A percentile compares a stretch with the other conserved stretches of the same genome.
Evolutionary conservation across 2,797 vertebrate species (phyloP).

Genomic region (Acipenser ruthenus): DNA sequence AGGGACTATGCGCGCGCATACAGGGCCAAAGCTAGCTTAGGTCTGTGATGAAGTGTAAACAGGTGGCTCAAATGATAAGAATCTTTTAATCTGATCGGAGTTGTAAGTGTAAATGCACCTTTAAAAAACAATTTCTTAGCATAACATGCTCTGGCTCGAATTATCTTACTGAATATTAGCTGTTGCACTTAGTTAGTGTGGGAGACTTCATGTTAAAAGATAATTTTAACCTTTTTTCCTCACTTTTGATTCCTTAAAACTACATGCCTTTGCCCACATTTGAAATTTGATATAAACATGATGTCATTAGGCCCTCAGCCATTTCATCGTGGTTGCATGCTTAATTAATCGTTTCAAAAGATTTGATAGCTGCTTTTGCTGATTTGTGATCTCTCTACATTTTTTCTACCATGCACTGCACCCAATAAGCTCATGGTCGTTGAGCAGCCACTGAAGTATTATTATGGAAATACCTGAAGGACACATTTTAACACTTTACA

Average conservation of each 20-base stretch:
- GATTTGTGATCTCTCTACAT: constrained; percentile 42
- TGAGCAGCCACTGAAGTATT: constrained; percentile 39
- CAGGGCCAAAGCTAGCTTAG: too few relatives aligned
- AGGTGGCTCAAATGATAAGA: too few relatives aligned
- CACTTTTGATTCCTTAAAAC: constrained; percentile 6
- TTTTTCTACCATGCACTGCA: constrained; percentile 23
- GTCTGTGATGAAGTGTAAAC: too few relatives aligned
- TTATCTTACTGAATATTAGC: too few relatives aligned
- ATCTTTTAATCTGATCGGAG: too few relatives aligned
- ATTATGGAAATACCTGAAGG: constrained; percentile 41
- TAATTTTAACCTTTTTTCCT: neutral
- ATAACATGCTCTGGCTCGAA: too few relatives aligned
- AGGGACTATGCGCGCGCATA: too few relatives aligned
- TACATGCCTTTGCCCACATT: constrained; percentile 12
- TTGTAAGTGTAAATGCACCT: too few relatives aligned
- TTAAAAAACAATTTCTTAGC: too few relatives aligned
- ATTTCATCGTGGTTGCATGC: constrained; percentile 43
- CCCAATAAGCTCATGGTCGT: constrained; percentile 40
- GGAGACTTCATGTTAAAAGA: too few relatives aligned
- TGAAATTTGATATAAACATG: constrained; percentile 28
- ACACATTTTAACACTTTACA: constrained; percentile 35
- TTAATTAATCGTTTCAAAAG: constrained; percentile 55
- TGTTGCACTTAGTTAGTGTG: too few relatives aligned
- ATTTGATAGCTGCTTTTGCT: constrained; percentile 37
- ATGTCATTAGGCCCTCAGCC: constrained; percentile 36